Conservation (phyloP, 2,888 invertebrate species). For the Hofmannophila pseudospretella region DNA sequence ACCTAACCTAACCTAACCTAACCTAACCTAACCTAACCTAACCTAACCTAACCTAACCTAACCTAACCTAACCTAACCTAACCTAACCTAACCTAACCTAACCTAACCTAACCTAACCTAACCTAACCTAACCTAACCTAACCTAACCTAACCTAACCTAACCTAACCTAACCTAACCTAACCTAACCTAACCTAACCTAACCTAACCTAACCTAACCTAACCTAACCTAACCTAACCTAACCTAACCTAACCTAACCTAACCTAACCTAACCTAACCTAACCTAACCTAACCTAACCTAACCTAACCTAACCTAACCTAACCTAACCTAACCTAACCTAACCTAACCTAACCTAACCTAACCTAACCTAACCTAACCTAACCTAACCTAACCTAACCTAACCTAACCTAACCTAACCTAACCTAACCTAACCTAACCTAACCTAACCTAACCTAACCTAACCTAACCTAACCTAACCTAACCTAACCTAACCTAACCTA, state of each 20-base stretch:
- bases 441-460: constrained; percentile 10
- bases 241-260: constrained; percentile 17
- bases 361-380: constrained; percentile 8
- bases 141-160: constrained; percentile 12
- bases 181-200: constrained; percentile 18
- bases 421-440: constrained; percentile 2
- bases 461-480: constrained; percentile 12
- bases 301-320: constrained; percentile 14
- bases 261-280: constrained; percentile 15
- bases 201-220: constrained; percentile 17
- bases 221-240: constrained; percentile 17
- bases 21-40: constrained; percentile 12
- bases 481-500: constrained; percentile 12
- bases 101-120: constrained; percentile 10
- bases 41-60: constrained; percentile 12
- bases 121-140: constrained; percentile 10
- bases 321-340: constrained; percentile 13
- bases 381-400: constrained; percentile 11
- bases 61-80: constrained; percentile 12
- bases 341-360: constrained; percentile 11
- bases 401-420: constrained; percentile 8
- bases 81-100: constrained; percentile 11
- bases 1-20: constrained; percentile 9
- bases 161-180: constrained; percentile 17
- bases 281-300: constrained; percentile 14